A percentile compares a stretch with the other conserved stretches of the same genome.
These are phyloP conservation scores for Maccullochella peelii DNA, from an alignment of 2,113 vertebrate genomes.

Conservation along the genomic window DNA sequence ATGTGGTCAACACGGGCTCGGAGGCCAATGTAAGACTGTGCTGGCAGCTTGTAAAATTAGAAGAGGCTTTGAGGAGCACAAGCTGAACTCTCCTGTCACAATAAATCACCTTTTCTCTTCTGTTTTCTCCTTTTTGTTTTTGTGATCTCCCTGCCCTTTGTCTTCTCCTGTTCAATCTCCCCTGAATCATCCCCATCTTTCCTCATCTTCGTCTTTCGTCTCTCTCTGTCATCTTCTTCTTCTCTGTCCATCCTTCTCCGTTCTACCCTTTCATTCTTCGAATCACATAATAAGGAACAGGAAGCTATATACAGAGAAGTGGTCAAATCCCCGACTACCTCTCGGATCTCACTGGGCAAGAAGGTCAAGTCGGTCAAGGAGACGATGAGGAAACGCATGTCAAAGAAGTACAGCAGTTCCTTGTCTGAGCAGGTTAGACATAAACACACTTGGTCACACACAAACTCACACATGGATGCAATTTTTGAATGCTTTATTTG, in stretches of 20 bases:
- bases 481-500: neutral
- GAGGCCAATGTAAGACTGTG: slow-evolving; percentile 89
- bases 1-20: slow-evolving; percentile 87
- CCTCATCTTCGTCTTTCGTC: neutral
- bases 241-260: neutral
- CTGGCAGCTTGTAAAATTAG: neutral
- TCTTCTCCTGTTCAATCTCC: neutral
- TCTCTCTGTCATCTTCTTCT: neutral
- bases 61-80: neutral
- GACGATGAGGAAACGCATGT: slow-evolving; percentile 99
- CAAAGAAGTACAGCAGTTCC: slow-evolving; percentile 97
- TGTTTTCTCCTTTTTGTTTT: slow-evolving; percentile 18
- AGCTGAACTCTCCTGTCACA: slow-evolving; percentile 5
- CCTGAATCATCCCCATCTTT: neutral
- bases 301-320: slow-evolving; percentile 95
- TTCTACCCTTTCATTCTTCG: neutral
- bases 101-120: slow-evolving; percentile 15
- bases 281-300: slow-evolving; percentile 89
- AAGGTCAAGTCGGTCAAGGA: slow-evolving; percentile 99
- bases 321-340: slow-evolving; percentile 94
- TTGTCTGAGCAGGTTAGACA: slow-evolving; percentile 91
- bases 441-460: neutral
- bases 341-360: slow-evolving; percentile 96
- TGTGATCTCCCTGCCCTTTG: neutral
- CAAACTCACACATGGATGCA: neutral